Evolutionary conservation across 1,140 invertebrate species (phyloP).

Genomic region (Mercenaria mercenaria): DNA sequence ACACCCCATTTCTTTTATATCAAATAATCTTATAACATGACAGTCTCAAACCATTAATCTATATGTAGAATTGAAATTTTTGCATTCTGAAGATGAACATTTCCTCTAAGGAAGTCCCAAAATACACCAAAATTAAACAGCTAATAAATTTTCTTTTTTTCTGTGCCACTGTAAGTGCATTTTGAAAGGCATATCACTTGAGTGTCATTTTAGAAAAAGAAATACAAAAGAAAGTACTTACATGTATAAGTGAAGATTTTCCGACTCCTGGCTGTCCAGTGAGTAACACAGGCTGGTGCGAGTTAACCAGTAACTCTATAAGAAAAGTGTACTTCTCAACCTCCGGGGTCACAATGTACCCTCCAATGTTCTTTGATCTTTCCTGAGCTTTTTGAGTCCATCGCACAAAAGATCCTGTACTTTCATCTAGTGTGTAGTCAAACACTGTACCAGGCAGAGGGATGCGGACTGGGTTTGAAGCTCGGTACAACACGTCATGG

Average conservation of each 20-base stretch:
- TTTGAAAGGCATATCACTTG: too few relatives aligned
- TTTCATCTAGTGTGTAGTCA: slow-evolving; percentile 83
- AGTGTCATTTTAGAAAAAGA: too few relatives aligned
- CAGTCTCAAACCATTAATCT: too few relatives aligned
- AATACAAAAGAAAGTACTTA: too few relatives aligned
- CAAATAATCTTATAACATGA: too few relatives aligned
- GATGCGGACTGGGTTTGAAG: slow-evolving; percentile 79
- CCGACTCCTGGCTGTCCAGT: slow-evolving; percentile 83
- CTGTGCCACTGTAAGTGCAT: too few relatives aligned
- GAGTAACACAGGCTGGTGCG: slow-evolving; percentile 82
- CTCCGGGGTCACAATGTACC: slow-evolving; percentile 81
- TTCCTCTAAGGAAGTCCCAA: too few relatives aligned
- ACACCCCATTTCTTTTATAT: too few relatives aligned
- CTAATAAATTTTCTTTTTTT: too few relatives aligned
- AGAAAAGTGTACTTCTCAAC: slow-evolving; percentile 84
- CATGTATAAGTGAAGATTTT: slow-evolving; percentile 83
- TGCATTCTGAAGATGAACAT: too few relatives aligned
- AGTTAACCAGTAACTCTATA: slow-evolving; percentile 80
- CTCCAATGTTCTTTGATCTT: slow-evolving; percentile 72
- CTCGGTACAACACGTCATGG: slow-evolving; percentile 80
- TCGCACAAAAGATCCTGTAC: slow-evolving; percentile 75
- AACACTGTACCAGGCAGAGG: slow-evolving; percentile 81
- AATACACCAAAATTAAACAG: too few relatives aligned
- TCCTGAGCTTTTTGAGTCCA: slow-evolving; percentile 82
- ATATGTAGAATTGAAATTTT: too few relatives aligned